Base-by-base conservation (phyloP, 2,888 invertebrate genomes). In the Loripinus fragilis region DNA sequence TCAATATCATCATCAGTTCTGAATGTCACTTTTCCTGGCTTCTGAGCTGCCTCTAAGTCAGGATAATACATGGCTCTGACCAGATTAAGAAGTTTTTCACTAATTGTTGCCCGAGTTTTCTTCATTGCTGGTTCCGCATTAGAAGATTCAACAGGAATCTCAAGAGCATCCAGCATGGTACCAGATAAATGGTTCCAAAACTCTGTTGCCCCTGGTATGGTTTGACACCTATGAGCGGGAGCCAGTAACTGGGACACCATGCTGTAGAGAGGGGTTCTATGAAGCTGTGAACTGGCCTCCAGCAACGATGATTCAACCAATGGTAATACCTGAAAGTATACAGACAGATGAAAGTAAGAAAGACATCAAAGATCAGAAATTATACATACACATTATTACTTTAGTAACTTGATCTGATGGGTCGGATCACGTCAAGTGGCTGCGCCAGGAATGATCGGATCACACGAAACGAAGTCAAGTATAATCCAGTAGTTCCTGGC, bases 251-350 rank as follows among this genome's bases (percentile, higher is more conserved):
- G 69, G 69, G 86, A 87, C 33, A 90, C 33, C 72, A 83, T 78
- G 45, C 71, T 60, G 73, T 89, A 90, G 8, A 92, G 74, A 0
- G 89, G 85, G 1, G 91, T 87, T 28, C 80, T 88, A n/a, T 87
- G 83, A 28, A 92, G 81, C 10, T 81, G 81, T 20, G 88, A 79
- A 23, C 81, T 85, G 10, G 65, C 71, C 33, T 91, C 91, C 20
- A 88, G 72, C 5, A 93, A 72, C 3, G 92, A 91, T 1, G 89
- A 87, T 74, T 91, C 86, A 12, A 93, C 80, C 15, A 92, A 76
- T 25, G 90, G 88, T 45, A 91, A 42, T 8, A 93, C 80, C 93
- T 93, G 74, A 45, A 45, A 45, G 3, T 38, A n/a, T n/a, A n/a
- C n/a, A 38, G 38, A 38, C 12, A 12, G 7, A 38, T 38, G 12